A percentile compares a stretch with the other conserved stretches of the same genome.
phyloP scores from a whole-genome alignment of 1,140 invertebrate species.

The Tribolium madens region DNA sequence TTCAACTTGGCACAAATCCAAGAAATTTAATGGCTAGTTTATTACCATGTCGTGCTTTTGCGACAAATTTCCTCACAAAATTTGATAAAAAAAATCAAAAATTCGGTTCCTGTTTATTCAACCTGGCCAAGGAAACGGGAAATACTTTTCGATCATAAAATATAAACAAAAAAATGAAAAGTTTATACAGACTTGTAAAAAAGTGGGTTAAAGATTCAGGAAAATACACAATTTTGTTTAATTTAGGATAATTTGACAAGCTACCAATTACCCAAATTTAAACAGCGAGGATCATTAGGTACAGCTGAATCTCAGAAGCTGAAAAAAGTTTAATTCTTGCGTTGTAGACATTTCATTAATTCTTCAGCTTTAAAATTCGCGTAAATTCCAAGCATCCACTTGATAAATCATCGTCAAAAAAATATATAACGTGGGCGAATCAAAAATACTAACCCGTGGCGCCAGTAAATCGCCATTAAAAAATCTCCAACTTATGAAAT shows the following conservation, averaged over 20 bases:
- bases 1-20: background rate
- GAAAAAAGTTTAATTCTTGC: background rate
- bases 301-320: background rate
- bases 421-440: too few relatives aligned
- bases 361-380: too few relatives aligned
- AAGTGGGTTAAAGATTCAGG: background rate
- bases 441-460: too few relatives aligned
- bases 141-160: background rate
- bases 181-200: background rate
- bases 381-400: too few relatives aligned
- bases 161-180: background rate
- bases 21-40: constrained; percentile 25
- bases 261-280: background rate
- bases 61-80: background rate
- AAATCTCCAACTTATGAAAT: too few relatives aligned
- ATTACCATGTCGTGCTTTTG: background rate
- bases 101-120: too few relatives aligned
- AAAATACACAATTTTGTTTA: background rate
- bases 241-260: background rate
- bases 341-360: background rate
- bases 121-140: background rate
- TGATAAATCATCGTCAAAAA: too few relatives aligned
- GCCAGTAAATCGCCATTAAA: too few relatives aligned
- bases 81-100: too few relatives aligned
- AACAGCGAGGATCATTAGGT: background rate